Base-by-base conservation (phyloP, 2,797 vertebrate genomes). In the Onychomys arenicola region DNA sequence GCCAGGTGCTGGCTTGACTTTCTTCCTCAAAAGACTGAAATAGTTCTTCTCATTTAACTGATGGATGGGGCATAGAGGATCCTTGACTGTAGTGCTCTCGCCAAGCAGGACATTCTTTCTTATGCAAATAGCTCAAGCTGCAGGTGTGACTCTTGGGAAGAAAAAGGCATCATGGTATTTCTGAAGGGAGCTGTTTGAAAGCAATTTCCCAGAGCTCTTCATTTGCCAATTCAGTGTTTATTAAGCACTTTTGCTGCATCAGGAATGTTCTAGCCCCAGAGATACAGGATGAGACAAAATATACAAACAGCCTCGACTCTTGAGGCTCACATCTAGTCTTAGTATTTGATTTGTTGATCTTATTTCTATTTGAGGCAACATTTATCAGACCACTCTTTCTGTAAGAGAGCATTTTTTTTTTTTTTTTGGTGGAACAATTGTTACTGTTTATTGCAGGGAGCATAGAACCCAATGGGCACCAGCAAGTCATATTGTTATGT, bases 151-250 rank as follows among this genome's bases (percentile, higher is more conserved):
- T 65, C 27, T 29, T 21, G 10, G 21, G 43, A 59, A 37, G 21
- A 19, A 29, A 63, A 57, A 59, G 1, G 10, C 16, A 11, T 63
- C 4, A 0, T 32, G 0, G 2, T 49, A 14, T 63, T 71, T 76
- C 88, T 19, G 43, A 61, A 43, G 40, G 34, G 14, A 65, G 21
- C 32, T 27, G 1, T 13, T 52, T 27, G 21, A 67, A 65, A 21
- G 14, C 25, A 2, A 6, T 88, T 63, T 89, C 63, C 75, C 77
- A 34, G 55, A 75, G 65, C 43, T 78, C 5, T 16, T 92, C 87
- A 84, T 84, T 90, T 52, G 82, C 94, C 77, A 80, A 84, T 76
- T 29, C 43, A 86, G 76, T 89, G 40, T 34, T 67, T 81, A 49
- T 46, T 83, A 95, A 87, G n/a, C 32, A 29, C 29, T 93, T 71